Conservation (phyloP, 2,797 vertebrate genomes). For the Sphenodon punctatus region DNA sequence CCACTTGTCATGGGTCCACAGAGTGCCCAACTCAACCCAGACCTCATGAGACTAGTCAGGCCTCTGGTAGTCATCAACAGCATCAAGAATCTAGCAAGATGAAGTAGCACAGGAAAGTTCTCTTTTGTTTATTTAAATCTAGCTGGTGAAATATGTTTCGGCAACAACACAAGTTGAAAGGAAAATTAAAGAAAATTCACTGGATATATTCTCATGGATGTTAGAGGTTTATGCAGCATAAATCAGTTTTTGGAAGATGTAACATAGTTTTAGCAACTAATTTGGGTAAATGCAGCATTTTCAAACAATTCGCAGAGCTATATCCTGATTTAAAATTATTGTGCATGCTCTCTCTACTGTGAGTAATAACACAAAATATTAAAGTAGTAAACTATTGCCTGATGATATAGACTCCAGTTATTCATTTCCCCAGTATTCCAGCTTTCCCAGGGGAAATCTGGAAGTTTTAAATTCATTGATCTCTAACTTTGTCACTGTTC, state of each 20-base stretch:
- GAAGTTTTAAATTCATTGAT: constrained; percentile 46
- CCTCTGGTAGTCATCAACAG: too few species aligned
- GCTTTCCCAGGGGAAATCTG: constrained; percentile 40
- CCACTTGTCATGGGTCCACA: too few species aligned
- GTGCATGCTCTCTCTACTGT: background rate
- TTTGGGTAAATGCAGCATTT: constrained; percentile 25
- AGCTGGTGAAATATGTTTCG: constrained; percentile 10
- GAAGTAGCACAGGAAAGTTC: background rate
- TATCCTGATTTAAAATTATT: constrained; percentile 9
- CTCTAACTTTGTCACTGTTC: constrained; percentile 8
- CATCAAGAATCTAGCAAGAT: background rate
- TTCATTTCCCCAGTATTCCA: constrained; percentile 39
- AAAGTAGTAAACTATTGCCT: constrained; percentile 33
- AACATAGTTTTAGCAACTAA: constrained; percentile 24
- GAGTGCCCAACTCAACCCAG: too few species aligned
- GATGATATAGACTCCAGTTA: constrained; percentile 24
- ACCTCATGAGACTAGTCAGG: too few species aligned
- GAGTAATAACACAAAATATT: constrained; percentile 19
- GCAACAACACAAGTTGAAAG: constrained; percentile 26
- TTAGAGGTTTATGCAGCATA: constrained; percentile 23
- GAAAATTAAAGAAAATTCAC: constrained; percentile 44
- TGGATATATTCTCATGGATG: background rate
- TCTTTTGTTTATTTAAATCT: background rate
- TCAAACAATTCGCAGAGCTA: background rate
- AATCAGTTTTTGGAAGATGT: constrained; percentile 9